Conservation (phyloP, 2,888 invertebrate species). For the Caenorhabditis sp. region DNA sequence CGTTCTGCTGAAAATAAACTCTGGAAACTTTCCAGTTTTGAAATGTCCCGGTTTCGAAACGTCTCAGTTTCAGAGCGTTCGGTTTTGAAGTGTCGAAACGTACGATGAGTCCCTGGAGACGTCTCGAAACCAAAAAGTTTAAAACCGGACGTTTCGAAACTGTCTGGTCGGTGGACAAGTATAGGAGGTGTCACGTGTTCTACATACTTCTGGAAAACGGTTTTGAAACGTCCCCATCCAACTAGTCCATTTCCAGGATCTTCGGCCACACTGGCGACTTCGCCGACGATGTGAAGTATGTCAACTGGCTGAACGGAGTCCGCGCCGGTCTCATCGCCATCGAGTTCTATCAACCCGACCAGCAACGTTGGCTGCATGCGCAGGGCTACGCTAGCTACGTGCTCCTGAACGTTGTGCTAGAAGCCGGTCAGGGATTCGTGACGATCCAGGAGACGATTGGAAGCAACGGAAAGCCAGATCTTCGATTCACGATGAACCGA, state of each 20-base stretch:
- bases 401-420: slow-evolving; percentile 90
- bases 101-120: no score
- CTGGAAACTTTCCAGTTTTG: no score
- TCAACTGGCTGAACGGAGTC: slow-evolving; percentile 93
- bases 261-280: slow-evolving; percentile 89
- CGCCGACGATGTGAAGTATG: slow-evolving; percentile 91
- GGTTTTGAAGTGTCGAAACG: no score
- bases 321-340: slow-evolving; percentile 92
- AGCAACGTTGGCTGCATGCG: slow-evolving; percentile 91
- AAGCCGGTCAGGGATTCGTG: slow-evolving; percentile 92
- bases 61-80: no score
- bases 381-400: slow-evolving; percentile 93
- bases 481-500: slow-evolving; percentile 89
- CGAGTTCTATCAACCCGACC: slow-evolving; percentile 93
- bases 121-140: no score
- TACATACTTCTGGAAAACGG: no score
- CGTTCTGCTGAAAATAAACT: no score
- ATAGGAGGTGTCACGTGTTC: no score
- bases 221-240: no score
- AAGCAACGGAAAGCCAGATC: slow-evolving; percentile 89
- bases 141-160: no score
- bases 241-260: slow-evolving; percentile 83
- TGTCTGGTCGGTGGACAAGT: no score
- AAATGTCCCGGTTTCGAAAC: no score
- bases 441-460: slow-evolving; percentile 87